Evolutionary conservation across 1,140 invertebrate genomes (phyloP), one percentile per base, ranked within the genome.

Genomic region (Sinonovacula constricta): DNA sequence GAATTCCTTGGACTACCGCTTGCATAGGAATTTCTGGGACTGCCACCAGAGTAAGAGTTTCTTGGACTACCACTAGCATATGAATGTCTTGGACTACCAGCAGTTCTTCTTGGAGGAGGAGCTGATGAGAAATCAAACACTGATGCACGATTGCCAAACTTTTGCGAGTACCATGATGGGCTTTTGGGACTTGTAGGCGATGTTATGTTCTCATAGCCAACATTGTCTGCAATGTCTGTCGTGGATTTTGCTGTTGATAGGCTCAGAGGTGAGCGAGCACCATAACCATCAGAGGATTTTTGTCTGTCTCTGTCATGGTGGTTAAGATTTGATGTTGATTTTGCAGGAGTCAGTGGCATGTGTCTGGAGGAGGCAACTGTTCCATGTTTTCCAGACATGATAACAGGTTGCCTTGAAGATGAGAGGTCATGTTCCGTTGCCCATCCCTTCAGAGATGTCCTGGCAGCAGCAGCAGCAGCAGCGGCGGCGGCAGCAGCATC

Each of bases 271-370:
- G 65, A 71, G 3, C 57, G 71, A 28, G 59, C 57, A 30, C 51
- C 65, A 54, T 74, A 81, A 15, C 34, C 45, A n/a, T 63, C 33
- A 12, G 59, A 39, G 30, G 33, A 34, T 30, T 53, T 30, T 18
- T 65, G 28, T 22, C 30, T 65, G n/a, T 79, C 67, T 2, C 77
- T 24, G 18, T 78, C 67, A 15, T 78, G 65, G n/a, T 69, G 34
- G 34, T 68, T 77, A 22, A 88, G 69, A 68, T 79, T 82, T 12
- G 87, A 85, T 12, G 86, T 81, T 31, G 86, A 86, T 63, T 82
- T 85, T 4, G 85, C 80, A 1, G 85, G 57, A 80, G 81, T 57
- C 71, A 84, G 59, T 24, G 70, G 69, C 75, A 74, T 71, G 76
- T 74, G 53, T 51, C 65, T n/a, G 49, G 30, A 39, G 56, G 74